These are phyloP conservation scores for Hirtodrosophila alboralis DNA, from an alignment of 2,888 invertebrate species.

Conservation along the genomic window DNA sequence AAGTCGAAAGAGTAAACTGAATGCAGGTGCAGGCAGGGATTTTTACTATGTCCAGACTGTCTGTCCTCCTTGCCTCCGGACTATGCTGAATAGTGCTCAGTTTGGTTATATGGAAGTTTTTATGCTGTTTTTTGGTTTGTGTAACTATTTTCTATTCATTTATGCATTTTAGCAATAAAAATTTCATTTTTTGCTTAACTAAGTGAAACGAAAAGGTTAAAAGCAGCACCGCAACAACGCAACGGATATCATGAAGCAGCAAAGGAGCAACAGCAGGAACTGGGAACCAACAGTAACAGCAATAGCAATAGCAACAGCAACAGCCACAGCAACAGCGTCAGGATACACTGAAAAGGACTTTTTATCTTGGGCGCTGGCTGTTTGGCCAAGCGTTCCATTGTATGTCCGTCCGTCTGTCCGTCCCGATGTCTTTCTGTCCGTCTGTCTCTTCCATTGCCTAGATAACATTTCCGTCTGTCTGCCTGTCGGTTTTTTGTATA, in stretches of 20 bases:
- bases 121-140: conserved; percentile 47
- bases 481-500: conserved; percentile 31
- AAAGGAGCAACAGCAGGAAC: conserved; percentile 3
- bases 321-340: conserved; percentile 5
- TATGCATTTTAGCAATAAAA: conserved; percentile 78
- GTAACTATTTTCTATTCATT: conserved; percentile 78
- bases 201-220: conserved; percentile 79
- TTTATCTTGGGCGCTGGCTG: conserved; percentile 63
- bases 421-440: conserved; percentile 18
- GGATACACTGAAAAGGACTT: conserved; percentile 49
- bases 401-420: conserved; percentile 18
- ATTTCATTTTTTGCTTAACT: conserved; percentile 77
- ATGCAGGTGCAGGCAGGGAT: conserved; percentile 38
- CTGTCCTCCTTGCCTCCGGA: background rate
- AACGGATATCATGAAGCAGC: conserved; percentile 42
- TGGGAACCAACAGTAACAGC: conserved; percentile 25
- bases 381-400: conserved; percentile 35
- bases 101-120: conserved; percentile 24
- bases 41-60: conserved; percentile 12
- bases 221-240: conserved; percentile 44
- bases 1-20: conserved; percentile 42
- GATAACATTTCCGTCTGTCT: conserved; percentile 71
- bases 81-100: conserved; percentile 7
- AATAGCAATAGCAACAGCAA: conserved; percentile 1
- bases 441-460: conserved; percentile 53